Conservation (phyloP, 2,888 invertebrate species). For the Slavum lentiscoides region DNA sequence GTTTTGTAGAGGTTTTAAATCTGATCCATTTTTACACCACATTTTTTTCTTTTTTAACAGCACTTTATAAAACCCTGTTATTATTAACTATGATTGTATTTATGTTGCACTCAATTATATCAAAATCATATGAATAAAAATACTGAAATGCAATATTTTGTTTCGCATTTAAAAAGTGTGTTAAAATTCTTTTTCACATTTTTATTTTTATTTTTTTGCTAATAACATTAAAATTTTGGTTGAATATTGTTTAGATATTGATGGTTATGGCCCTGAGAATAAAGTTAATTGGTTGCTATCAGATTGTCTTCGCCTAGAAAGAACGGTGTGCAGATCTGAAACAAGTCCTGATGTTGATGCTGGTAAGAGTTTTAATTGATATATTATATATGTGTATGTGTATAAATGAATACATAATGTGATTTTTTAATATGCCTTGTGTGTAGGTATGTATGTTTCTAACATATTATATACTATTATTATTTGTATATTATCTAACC, state of each 20-base stretch:
- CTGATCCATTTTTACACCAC: not conserved
- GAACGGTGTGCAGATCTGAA: conserved; percentile 72
- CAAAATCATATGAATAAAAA: not conserved
- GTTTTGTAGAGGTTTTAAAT: not conserved
- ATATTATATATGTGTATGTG: no score
- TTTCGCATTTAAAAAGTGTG: no score
- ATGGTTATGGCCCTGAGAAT: conserved; percentile 50
- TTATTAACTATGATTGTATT: not conserved
- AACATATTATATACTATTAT: no score
- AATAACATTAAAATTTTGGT: not conserved
- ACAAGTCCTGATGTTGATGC: conserved; percentile 75
- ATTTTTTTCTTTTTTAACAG: not conserved
- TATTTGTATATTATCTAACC: not conserved
- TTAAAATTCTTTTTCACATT: not conserved
- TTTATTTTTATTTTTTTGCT: not conserved
- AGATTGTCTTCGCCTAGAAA: conserved; percentile 83
- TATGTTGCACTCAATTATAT: not conserved
- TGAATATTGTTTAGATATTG: conserved; percentile 49
- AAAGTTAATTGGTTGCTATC: conserved; percentile 53
- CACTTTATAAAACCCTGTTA: not conserved
- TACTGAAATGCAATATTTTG: not conserved
- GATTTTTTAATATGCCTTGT: not conserved
- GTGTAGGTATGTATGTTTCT: not conserved
- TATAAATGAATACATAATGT: not conserved
- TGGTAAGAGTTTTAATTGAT: conserved; percentile 62